phyloP scores from a whole-genome alignment of 2,797 vertebrate genomes.

The Leptatherina wallacei region DNA sequence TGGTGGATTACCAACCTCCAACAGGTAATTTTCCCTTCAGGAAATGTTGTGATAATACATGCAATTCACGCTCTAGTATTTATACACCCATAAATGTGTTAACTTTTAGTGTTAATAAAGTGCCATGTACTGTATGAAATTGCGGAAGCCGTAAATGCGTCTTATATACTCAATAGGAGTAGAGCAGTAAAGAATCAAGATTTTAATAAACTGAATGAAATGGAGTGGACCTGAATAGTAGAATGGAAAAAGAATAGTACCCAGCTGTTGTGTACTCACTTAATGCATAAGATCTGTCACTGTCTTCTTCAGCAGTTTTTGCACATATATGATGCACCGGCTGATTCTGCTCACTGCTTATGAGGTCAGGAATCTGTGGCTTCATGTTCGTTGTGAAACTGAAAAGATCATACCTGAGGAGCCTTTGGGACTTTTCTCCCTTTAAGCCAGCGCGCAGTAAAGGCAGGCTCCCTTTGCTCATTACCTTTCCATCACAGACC shows the following conservation, averaged over 20 bases:
- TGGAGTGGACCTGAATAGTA: not conserved
- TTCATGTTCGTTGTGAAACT: constrained; percentile 78
- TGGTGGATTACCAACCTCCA: not conserved
- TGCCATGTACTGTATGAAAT: not conserved
- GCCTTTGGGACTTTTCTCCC: constrained; percentile 82
- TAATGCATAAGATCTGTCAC: constrained; percentile 25
- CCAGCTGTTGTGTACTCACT: constrained; percentile 9
- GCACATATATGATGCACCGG: constrained; percentile 34
- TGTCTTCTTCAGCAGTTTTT: constrained; percentile 33
- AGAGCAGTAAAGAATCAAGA: not conserved
- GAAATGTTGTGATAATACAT: not conserved
- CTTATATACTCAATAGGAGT: not conserved
- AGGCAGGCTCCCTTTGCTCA: constrained; percentile 83
- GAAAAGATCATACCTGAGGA: constrained; percentile 81
- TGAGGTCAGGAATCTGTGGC: constrained; percentile 69
- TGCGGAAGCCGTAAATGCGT: not conserved
- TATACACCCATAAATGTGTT: not conserved
- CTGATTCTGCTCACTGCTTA: constrained; percentile 61
- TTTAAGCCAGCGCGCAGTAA: constrained; percentile 77
- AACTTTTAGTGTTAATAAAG: too few relatives aligned
- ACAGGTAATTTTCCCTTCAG: not conserved
- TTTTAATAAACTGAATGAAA: not conserved
- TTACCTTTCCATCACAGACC: constrained; percentile 90
- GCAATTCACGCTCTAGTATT: not conserved
- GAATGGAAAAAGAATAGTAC: constrained; percentile 2